phyloP scores from a whole-genome alignment of 2,113 vertebrate genomes.

The Stictonetta naevosa region DNA sequence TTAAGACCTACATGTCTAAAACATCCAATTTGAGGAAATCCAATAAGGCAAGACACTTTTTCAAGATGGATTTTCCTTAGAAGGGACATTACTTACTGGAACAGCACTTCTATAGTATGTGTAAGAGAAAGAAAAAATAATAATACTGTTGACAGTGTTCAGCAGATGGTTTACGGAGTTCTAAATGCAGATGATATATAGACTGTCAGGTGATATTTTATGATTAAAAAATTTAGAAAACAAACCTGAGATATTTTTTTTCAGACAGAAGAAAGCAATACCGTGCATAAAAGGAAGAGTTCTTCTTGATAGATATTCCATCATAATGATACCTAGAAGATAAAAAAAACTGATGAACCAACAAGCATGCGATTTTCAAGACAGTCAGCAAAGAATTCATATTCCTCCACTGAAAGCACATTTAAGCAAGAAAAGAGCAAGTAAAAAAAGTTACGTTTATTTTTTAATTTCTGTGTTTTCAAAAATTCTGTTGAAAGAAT shows the following conservation, averaged over 20 bases:
- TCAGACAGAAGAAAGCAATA: conserved; percentile 70
- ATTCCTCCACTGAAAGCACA: not conserved
- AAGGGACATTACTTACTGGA: not conserved
- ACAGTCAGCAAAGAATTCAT: not conserved
- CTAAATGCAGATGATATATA: not conserved
- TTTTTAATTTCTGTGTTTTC: not conserved
- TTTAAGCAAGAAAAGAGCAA: not conserved
- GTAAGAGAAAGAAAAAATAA: not conserved
- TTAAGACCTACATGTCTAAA: not conserved
- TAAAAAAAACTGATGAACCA: not conserved
- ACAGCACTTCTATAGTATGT: not conserved
- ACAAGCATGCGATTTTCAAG: not conserved
- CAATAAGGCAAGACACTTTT: not conserved
- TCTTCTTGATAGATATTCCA: conserved; percentile 75
- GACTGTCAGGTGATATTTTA: not conserved
- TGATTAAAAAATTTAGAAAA: not conserved
- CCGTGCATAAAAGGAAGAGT: conserved; percentile 69
- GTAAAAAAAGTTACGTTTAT: not conserved
- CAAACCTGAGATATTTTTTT: conserved; percentile 65
- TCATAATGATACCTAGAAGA: conserved; percentile 73
- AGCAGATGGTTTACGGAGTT: not conserved
- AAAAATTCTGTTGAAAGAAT: not conserved
- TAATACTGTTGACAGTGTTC: not conserved
- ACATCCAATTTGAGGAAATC: not conserved
- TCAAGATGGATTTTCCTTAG: not conserved